Percentiles rank a stretch among this genome's conserved stretches.
Evolutionary conservation across 2,113 vertebrate species (phyloP).

Genomic region (Pimephales promelas): DNA sequence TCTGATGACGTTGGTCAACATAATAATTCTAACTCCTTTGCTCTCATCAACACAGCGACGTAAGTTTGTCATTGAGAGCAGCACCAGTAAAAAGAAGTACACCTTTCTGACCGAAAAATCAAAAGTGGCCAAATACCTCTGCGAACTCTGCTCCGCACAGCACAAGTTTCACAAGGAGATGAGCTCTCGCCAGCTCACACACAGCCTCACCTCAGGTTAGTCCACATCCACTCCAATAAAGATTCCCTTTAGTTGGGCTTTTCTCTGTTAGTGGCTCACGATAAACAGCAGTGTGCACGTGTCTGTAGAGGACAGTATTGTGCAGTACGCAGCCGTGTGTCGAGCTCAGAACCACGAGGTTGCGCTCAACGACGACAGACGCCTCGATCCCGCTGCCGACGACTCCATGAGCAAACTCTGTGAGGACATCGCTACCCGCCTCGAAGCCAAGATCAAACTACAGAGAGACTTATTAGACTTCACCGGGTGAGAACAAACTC

Average conservation of each 20-base stretch:
- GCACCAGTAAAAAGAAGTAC: slow-evolving; percentile 82
- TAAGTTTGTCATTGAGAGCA: slow-evolving; percentile 85
- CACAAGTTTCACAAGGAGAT: slow-evolving; percentile 87
- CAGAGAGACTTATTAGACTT: slow-evolving; percentile 52
- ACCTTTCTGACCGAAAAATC: slow-evolving; percentile 81
- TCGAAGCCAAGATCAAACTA: slow-evolving; percentile 67
- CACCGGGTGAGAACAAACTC: slow-evolving; percentile 18
- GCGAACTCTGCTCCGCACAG: slow-evolving; percentile 86
- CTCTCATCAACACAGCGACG: slow-evolving; percentile 71
- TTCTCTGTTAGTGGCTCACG: neutral
- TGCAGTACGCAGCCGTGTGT: slow-evolving; percentile 65
- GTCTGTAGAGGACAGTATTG: slow-evolving; percentile 64
- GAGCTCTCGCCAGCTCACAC: slow-evolving; percentile 76
- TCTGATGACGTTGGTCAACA: neutral
- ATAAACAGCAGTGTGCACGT: neutral
- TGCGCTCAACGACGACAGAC: slow-evolving; percentile 62
- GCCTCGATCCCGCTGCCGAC: slow-evolving; percentile 64
- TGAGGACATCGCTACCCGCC: slow-evolving; percentile 73
- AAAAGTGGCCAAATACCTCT: slow-evolving; percentile 83
- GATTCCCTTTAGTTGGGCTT: neutral
- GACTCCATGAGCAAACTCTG: slow-evolving; percentile 76
- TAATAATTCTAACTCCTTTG: neutral
- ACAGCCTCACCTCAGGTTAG: slow-evolving; percentile 72
- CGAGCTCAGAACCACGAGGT: slow-evolving; percentile 68
- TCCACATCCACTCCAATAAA: too few species aligned